These are phyloP conservation scores for Hydractinia echinata DNA, from an alignment of 30 jellyfish, hydroid and myxozoan genomes.

Conservation along the genomic window DNA sequence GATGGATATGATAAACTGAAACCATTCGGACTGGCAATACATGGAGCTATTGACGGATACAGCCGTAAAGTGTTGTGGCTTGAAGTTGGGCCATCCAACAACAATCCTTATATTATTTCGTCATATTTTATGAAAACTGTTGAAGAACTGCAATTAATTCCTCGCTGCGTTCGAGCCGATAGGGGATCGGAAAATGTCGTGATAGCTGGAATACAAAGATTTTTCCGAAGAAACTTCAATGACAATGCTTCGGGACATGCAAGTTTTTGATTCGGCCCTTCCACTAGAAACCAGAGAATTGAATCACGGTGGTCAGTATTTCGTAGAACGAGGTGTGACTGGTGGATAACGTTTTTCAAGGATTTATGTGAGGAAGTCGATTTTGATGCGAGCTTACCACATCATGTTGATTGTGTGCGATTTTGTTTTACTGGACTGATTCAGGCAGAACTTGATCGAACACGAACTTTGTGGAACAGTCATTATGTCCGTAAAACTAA, in stretches of 20 bases:
- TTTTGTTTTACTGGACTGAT: slow-evolving; percentile 13
- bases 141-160: slow-evolving; percentile 3
- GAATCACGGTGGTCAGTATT: slow-evolving; percentile 40
- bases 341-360: slow-evolving; percentile 42
- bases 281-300: no score
- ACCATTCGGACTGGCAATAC: slow-evolving; percentile 32
- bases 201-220: slow-evolving; percentile 43
- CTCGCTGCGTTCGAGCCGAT: slow-evolving; percentile 30
- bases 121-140: slow-evolving; percentile 29
- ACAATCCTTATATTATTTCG: slow-evolving; percentile 31
- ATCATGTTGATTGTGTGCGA: slow-evolving; percentile 3
- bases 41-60: slow-evolving; percentile 40
- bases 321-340: slow-evolving; percentile 15
- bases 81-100: slow-evolving; percentile 27
- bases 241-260: background rate
- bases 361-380: slow-evolving; percentile 27
- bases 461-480: slow-evolving; percentile 13
- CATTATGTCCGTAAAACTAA: background rate
- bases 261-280: slow-evolving; percentile 21
- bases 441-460: background rate
- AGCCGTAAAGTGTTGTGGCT: slow-evolving; percentile 45
- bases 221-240: slow-evolving; percentile 24
- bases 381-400: slow-evolving; percentile 8
- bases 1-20: slow-evolving; percentile 44
- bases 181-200: slow-evolving; percentile 41